Evolutionary conservation across 1,140 invertebrate genomes (phyloP), one percentile per base, ranked within the genome.

Genomic region (Alviniconcha marisindica): DNA sequence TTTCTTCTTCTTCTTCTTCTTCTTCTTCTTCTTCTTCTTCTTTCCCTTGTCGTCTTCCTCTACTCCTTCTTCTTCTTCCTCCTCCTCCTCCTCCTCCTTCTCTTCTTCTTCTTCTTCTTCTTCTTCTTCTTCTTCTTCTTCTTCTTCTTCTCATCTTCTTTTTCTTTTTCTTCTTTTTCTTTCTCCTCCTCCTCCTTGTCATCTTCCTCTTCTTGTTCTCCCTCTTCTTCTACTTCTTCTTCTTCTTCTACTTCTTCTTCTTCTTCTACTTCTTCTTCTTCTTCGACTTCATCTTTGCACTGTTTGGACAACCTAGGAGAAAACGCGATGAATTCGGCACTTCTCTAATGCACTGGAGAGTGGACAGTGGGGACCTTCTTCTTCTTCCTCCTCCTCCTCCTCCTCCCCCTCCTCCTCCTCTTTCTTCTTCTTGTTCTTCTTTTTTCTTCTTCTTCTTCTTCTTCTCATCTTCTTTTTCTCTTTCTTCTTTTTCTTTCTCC

Each of bases 251-350:
- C 48, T 1, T 14, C 56, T 60, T 60, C 56, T 60, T 60, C 4
- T 60, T 60, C 56, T 60, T 74, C 36, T 74, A 31, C 5, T 73
- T 69, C n/a, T 73, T 73, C 33, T 73, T 73, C 56, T 60, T 60
- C 56, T 60, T 60, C 56, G 10, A 4, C 7, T 60, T n/a, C 56
- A 24, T 60, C 56, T 60, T n/a, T 24, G 18, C 24, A 15, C 28
- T 60, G 24, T 60, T n/a, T 51, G 7, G 7, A n/a, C n/a, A n/a
- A n/a, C n/a, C n/a, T n/a, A n/a, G n/a, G n/a, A n/a, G n/a, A n/a
- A n/a, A n/a, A n/a, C n/a, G n/a, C n/a, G n/a, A n/a, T n/a, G n/a
- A n/a, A n/a, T n/a, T n/a, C n/a, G n/a, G n/a, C n/a, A n/a, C n/a
- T n/a, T n/a, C n/a, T n/a, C n/a, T n/a, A n/a, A n/a, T n/a, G n/a